These are phyloP conservation scores for Setipinna tenuifilis DNA, from an alignment of 2,797 vertebrate species.

Conservation along the genomic window DNA sequence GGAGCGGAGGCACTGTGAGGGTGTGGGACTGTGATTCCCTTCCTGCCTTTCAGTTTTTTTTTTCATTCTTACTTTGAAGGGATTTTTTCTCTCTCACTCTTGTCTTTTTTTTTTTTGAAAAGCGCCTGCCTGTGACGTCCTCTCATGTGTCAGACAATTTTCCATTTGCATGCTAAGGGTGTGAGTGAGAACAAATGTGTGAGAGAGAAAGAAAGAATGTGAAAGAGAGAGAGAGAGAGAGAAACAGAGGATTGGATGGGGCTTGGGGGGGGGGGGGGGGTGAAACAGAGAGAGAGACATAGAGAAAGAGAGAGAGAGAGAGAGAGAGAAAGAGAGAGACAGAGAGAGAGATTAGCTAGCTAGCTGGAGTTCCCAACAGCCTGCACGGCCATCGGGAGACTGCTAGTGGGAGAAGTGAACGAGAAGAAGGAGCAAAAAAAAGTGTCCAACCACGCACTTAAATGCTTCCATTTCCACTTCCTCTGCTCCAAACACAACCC, in stretches of 20 bases:
- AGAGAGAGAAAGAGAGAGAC: neutral
- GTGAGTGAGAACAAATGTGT: constrained; percentile 38
- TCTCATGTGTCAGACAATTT: constrained; percentile 50
- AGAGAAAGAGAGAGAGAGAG: constrained; percentile 12
- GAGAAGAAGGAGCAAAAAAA: constrained; percentile 24
- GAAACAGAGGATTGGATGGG: neutral
- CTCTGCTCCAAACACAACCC: neutral
- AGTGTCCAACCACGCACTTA: neutral
- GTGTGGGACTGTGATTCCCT: constrained; percentile 16
- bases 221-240: constrained; percentile 29
- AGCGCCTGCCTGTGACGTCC: constrained; percentile 39
- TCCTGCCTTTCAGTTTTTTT: neutral
- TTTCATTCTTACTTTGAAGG: neutral
- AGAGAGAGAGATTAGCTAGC: neutral
- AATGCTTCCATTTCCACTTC: neutral
- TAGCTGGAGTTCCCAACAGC: neutral
- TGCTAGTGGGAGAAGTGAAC: constrained; percentile 62
- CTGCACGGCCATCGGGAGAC: neutral
- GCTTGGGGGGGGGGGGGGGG: neutral
- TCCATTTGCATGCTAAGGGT: constrained; percentile 54
- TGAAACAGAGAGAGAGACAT: constrained; percentile 34
- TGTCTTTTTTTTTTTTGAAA: constrained; percentile 24
- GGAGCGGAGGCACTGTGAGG: neutral
- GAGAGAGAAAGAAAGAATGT: neutral
- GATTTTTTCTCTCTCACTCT: neutral